phyloP scores from a whole-genome alignment of 2,113 vertebrate species.

The Perca fluviatilis region DNA sequence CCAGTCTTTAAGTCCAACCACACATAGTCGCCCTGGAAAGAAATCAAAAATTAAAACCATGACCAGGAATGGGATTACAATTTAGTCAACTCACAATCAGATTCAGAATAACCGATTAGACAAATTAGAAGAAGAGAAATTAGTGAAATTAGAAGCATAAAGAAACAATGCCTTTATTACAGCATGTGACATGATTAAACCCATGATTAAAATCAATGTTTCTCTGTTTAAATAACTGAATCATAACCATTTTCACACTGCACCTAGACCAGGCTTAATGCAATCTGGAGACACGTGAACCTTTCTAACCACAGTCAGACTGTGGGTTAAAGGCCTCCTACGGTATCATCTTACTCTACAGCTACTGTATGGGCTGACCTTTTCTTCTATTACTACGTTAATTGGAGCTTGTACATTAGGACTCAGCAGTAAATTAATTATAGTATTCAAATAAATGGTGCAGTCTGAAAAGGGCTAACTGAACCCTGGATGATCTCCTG shows the following conservation, averaged over 20 bases:
- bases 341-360: background rate
- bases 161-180: background rate
- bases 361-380: background rate
- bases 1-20: constrained; percentile 96
- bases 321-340: background rate
- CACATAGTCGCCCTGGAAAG: constrained; percentile 93
- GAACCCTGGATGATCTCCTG: background rate
- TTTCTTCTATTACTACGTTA: background rate
- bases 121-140: background rate
- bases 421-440: background rate
- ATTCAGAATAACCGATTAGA: background rate
- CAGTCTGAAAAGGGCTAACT: constrained; percentile 14
- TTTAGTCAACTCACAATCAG: background rate
- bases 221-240: background rate
- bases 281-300: background rate
- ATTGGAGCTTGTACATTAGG: background rate
- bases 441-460: constrained; percentile 8
- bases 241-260: constrained; percentile 18
- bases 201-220: background rate
- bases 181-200: constrained; percentile 8
- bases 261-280: background rate
- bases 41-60: background rate
- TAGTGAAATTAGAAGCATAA: background rate
- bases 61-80: background rate
- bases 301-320: background rate